Evolutionary conservation across 1,140 invertebrate species (phyloP).

Genomic region (Arctopsyche grandis): DNA sequence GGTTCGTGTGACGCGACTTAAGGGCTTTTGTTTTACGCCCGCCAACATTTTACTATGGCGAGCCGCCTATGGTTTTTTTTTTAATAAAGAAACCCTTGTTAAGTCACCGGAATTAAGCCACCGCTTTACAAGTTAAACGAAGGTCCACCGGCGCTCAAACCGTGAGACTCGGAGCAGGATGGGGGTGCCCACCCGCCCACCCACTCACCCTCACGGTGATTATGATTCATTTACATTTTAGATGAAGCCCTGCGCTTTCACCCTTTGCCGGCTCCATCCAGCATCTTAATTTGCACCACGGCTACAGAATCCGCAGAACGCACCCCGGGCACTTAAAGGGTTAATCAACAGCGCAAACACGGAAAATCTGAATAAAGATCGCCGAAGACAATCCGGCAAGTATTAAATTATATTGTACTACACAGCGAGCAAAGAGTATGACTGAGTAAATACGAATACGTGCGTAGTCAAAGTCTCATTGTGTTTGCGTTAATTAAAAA

Average conservation of each 20-base stretch:
- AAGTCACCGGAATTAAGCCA: slow-evolving; percentile 12
- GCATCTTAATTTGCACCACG: background rate
- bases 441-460: too few species aligned
- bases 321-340: slow-evolving; percentile 7
- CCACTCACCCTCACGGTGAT: slow-evolving; percentile 18
- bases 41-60: background rate
- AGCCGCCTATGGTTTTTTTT: background rate
- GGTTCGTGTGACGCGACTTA: background rate
- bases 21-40: background rate
- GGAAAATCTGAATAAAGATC: slow-evolving; percentile 4
- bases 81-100: background rate
- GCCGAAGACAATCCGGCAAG: background rate
- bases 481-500: background rate
- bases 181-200: background rate
- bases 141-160: background rate
- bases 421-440: too few species aligned
- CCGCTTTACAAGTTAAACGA: slow-evolving; percentile 7
- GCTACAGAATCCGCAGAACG: background rate
- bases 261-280: slow-evolving; percentile 15
- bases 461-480: background rate
- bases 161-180: background rate
- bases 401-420: background rate
- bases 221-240: slow-evolving; percentile 52
- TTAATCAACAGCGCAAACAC: slow-evolving; percentile 47
- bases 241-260: slow-evolving; percentile 45